These are phyloP conservation scores for Drosophila bipectinata DNA, from an alignment of 1,140 invertebrate genomes.

Conservation along the genomic window DNA sequence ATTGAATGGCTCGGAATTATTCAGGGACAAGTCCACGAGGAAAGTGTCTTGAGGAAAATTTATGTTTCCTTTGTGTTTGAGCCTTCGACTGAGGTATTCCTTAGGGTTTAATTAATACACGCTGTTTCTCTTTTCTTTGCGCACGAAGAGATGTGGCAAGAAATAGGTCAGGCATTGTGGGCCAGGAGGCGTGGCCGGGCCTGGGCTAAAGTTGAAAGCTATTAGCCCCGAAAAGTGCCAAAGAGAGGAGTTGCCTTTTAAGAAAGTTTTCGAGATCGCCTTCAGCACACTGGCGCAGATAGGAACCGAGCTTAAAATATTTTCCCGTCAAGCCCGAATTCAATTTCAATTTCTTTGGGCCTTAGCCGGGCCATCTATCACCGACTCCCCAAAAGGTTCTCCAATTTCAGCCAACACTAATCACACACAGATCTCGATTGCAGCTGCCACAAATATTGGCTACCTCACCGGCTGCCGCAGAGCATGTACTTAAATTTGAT, in stretches of 20 bases:
- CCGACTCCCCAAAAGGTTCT: slow-evolving; percentile 34
- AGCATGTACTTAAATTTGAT: slow-evolving; percentile 75
- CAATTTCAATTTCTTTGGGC: slow-evolving; percentile 41
- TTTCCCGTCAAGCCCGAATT: slow-evolving; percentile 18
- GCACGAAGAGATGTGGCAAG: neutral
- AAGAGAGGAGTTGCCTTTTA: neutral
- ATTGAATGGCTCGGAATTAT: slow-evolving; percentile 4
- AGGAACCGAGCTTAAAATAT: slow-evolving; percentile 13
- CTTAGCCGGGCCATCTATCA: slow-evolving; percentile 16
- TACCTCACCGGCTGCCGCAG: slow-evolving; percentile 29
- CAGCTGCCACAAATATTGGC: slow-evolving; percentile 47
- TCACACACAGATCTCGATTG: slow-evolving; percentile 55
- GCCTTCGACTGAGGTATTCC: slow-evolving; percentile 14
- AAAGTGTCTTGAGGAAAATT: slow-evolving; percentile 74
- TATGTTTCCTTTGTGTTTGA: slow-evolving; percentile 73
- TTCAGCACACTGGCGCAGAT: neutral
- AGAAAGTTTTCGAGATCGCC: neutral
- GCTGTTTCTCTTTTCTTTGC: slow-evolving; percentile 1
- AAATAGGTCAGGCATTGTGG: slow-evolving; percentile 29
- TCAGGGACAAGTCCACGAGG: slow-evolving; percentile 43
- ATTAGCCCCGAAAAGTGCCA: slow-evolving; percentile 26
- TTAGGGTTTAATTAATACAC: slow-evolving; percentile 68
- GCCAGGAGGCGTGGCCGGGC: slow-evolving; percentile 16
- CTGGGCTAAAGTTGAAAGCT: slow-evolving; percentile 16
- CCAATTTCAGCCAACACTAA: slow-evolving; percentile 52